A percentile compares a stretch with the other conserved stretches of the same genome.
Evolutionary conservation across 2,797 vertebrate species (phyloP).

Genomic region (Acrossocheilus wenchowensis): DNA sequence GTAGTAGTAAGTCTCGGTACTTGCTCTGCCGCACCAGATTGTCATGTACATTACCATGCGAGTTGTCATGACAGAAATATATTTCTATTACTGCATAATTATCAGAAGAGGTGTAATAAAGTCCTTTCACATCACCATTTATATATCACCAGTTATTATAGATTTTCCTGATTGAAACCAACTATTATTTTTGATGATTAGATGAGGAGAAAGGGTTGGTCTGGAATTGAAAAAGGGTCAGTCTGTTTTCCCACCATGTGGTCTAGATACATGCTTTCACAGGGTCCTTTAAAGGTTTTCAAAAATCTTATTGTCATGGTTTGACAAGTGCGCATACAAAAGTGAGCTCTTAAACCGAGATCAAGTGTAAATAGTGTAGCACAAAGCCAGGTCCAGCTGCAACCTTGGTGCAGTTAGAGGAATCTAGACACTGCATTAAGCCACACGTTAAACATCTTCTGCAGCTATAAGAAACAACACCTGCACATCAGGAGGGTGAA

Average conservation of each 20-base stretch:
- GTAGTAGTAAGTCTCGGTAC: too few relatives aligned
- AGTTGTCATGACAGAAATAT: too few relatives aligned
- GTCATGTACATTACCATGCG: too few relatives aligned
- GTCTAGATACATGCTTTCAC: slow-evolving; percentile 69
- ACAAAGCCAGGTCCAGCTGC: slow-evolving; percentile 25
- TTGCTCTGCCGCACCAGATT: too few relatives aligned
- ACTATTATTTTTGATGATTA: slow-evolving; percentile 11
- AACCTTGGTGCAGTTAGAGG: slow-evolving; percentile 34
- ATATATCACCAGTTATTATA: too few relatives aligned
- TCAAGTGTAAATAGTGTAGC: slow-evolving; percentile 54
- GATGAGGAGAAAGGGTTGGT: not conserved
- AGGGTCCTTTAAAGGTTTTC: slow-evolving; percentile 59
- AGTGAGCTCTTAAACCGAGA: slow-evolving; percentile 56
- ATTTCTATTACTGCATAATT: too few relatives aligned
- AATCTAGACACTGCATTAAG: slow-evolving; percentile 28
- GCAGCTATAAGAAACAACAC: slow-evolving; percentile 64
- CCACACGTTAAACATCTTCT: not conserved
- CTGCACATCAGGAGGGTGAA: not conserved
- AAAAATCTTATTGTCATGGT: slow-evolving; percentile 57
- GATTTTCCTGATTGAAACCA: not conserved
- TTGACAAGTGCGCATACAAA: slow-evolving; percentile 61
- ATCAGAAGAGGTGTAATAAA: too few relatives aligned
- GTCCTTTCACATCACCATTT: too few relatives aligned
- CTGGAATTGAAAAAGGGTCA: not conserved
- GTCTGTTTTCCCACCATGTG: slow-evolving; percentile 66